Evolutionary conservation across 2,113 vertebrate genomes (phyloP), one percentile per base, ranked within the genome.

Genomic region (Prietella phreatophila): DNA sequence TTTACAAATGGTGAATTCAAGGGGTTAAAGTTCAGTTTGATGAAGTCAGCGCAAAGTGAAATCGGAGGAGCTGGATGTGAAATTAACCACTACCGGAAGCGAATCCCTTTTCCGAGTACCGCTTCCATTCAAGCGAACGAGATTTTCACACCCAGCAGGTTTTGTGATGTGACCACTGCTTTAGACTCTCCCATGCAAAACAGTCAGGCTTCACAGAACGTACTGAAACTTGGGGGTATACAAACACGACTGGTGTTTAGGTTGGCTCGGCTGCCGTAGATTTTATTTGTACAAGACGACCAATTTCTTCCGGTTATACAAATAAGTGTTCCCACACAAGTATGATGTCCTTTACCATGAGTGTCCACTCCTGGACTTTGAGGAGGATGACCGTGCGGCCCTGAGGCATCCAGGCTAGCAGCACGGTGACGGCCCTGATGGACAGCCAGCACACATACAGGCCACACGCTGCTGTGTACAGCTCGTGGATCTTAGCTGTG

Each of bases 381-480:
- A 95, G 96, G 86, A 97, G 94, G 84, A 99, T 99, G 84, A 99
- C 96, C n/a, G 95, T 96, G 30, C 98, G 98, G 20, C 98, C 98
- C 92, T 99, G 98, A 0, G 98, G 98, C 97, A 99, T 99, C 98
- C 98, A 99, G 30, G 98, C 98, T 11, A 98, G 94, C 79, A 99
- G 92, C 78, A 99, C 97, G 0, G 98, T 99, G 92, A 97, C 93
- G 0, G 97, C 98, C 39, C 98, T 95, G 89, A 99, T 98, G 5
- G 97, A 97, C 27, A 99, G 95, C 98, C 98, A 99, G 88, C 98
- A 99, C 71, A 99, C 97, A 55, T 99, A 99, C 7, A 99, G 97
- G 85, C 98, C 98, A 84, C 98, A 99, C 0, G 98, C 98, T 81
- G 98, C 98, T 0, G 98, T 99, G 94, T 99, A 99, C 78, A 99